Conservation (phyloP, 1,140 invertebrate genomes). For the Epicauta chinensis region DNA sequence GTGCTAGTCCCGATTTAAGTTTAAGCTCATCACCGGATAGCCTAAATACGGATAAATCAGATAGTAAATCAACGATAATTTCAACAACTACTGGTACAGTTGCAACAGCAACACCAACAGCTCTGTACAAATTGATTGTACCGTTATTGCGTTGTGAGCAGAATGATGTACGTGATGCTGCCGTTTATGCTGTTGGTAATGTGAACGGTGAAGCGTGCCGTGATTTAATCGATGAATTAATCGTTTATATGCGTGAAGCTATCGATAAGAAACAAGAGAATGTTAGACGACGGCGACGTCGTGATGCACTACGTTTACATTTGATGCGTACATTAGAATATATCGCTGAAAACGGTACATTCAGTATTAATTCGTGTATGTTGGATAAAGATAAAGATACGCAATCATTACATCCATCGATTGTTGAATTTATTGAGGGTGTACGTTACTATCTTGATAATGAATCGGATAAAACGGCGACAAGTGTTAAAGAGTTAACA, state of each 20-base stretch:
- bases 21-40: slow-evolving; percentile 80
- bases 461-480: slow-evolving; percentile 83
- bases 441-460: slow-evolving; percentile 84
- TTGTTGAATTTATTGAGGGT: slow-evolving; percentile 94
- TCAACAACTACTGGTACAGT: slow-evolving; percentile 56
- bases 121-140: slow-evolving; percentile 86
- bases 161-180: slow-evolving; percentile 86
- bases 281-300: slow-evolving; percentile 76
- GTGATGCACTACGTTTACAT: slow-evolving; percentile 88
- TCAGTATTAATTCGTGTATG: slow-evolving; percentile 75
- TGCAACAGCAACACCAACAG: slow-evolving; percentile 72
- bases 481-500: slow-evolving; percentile 75
- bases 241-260: slow-evolving; percentile 86
- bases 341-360: slow-evolving; percentile 88
- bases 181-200: slow-evolving; percentile 87
- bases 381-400: slow-evolving; percentile 76
- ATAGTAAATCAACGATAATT: slow-evolving; percentile 50
- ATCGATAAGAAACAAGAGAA: slow-evolving; percentile 98
- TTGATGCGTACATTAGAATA: slow-evolving; percentile 86
- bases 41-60: slow-evolving; percentile 68
- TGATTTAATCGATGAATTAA: slow-evolving; percentile 93
- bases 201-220: slow-evolving; percentile 88
- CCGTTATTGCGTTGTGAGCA: slow-evolving; percentile 86
- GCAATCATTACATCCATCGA: slow-evolving; percentile 74
- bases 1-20: slow-evolving; percentile 87